These are phyloP conservation scores for Papilio protenor DNA, from an alignment of 2,888 invertebrate genomes.

Conservation along the genomic window DNA sequence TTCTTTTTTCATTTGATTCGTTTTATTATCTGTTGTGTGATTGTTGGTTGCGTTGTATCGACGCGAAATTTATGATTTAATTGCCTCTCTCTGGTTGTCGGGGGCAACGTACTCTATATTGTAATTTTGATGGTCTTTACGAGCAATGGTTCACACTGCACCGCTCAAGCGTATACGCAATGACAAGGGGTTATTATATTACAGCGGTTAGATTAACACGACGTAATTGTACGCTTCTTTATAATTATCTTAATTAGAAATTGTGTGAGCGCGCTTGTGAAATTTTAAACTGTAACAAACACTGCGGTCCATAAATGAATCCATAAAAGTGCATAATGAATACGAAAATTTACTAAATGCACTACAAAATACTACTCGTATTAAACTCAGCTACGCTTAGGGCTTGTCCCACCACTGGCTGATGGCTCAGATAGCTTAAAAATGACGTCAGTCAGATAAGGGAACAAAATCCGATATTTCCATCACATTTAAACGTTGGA, in stretches of 20 bases:
- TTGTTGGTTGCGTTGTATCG: constrained; percentile 80
- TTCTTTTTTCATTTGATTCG: constrained; percentile 65
- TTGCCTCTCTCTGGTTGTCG: constrained; percentile 68
- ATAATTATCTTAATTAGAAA: constrained; percentile 40
- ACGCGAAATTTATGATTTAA: constrained; percentile 83
- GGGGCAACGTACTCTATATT: constrained; percentile 54
- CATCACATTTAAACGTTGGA: no score
- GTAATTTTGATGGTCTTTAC: constrained; percentile 45
- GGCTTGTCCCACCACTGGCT: no score
- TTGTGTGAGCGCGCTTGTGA: constrained; percentile 26
- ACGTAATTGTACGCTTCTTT: constrained; percentile 38
- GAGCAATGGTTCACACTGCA: constrained; percentile 48
- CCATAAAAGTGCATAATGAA: neutral
- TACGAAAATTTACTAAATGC: neutral
- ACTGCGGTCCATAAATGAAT: neutral
- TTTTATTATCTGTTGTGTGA: constrained; percentile 81
- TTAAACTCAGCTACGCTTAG: neutral
- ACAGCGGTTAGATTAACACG: constrained; percentile 39
- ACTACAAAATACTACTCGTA: neutral
- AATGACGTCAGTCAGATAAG: no score
- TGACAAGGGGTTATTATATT: constrained; percentile 52
- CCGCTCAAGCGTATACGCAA: constrained; percentile 62
- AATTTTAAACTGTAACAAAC: constrained; percentile 12
- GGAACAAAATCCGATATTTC: no score
- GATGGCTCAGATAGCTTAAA: no score